Evolutionary conservation across 1,140 invertebrate genomes (phyloP).

Genomic region (Babylonia areolata): DNA sequence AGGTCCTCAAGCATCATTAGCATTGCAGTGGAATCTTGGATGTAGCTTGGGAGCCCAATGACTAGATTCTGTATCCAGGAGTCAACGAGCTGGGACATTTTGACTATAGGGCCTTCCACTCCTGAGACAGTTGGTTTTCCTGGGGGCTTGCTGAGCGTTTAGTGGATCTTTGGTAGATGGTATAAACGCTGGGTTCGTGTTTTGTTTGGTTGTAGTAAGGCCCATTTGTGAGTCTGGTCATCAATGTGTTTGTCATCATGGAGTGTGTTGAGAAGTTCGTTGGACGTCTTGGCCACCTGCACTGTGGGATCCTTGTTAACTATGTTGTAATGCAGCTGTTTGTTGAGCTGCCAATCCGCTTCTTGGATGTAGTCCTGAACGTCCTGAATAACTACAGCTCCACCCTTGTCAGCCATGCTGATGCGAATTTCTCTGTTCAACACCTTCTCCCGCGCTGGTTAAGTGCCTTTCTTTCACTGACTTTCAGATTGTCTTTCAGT

Average conservation of each 20-base stretch:
- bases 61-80: too few relatives aligned
- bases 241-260: background rate
- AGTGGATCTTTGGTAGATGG: background rate
- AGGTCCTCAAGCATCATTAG: background rate
- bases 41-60: background rate
- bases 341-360: background rate
- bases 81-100: too few relatives aligned
- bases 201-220: background rate
- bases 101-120: background rate
- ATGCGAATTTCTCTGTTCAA: too few relatives aligned
- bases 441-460: background rate
- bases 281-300: background rate
- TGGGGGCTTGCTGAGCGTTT: background rate
- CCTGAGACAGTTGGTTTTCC: background rate
- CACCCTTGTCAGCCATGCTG: background rate
- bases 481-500: background rate
- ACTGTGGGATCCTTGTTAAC: background rate
- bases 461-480: background rate
- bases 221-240: background rate
- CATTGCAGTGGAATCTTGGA: background rate
- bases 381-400: constrained; percentile 1
- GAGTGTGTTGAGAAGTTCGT: background rate
- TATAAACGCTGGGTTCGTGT: background rate
- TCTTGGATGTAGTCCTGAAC: background rate
- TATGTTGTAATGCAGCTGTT: background rate